Evolutionary conservation across 2,888 invertebrate genomes (phyloP), one percentile per base, ranked within the genome.

Genomic region (Lepidonotus clava): DNA sequence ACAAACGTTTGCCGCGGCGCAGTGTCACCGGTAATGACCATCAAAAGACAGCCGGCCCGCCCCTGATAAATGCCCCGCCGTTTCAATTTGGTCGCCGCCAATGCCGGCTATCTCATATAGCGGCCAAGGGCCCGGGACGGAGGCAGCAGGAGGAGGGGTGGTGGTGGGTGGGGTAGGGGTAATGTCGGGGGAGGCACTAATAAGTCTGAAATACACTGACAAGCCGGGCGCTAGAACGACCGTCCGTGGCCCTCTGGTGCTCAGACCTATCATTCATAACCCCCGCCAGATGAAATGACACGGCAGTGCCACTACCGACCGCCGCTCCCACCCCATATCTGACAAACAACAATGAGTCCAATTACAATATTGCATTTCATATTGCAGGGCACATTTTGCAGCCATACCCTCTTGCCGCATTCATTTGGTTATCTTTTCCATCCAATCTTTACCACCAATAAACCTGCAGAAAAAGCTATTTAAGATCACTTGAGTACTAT

Each of bases 1-100:
- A 71, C 5, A 71, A 71, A 38, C 34, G 71, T 2, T 4, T 4
- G 71, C 0, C n/a, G 71, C 38, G 1, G 11, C 1, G 38, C 14
- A 6, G 1, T 71, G 71, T 71, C 38, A 18, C 71, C 0, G 38
- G 38, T 71, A 71, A 71, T 71, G 71, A 71, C 71, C 36, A 71
- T 71, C 71, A 71, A 38, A 71, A n/a, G n/a, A 34, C 34, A n/a
- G 14, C 71, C 4, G 71, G 11, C 71, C 4, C 8, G 32, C n/a
- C 66, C 66, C 21, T 34, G 66, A 34, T 34, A 14, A 71, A 71
- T 34, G 34, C 71, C 34, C 24, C 71, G 14, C 6, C 71, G n/a
- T 71, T 71, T 71, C 71, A 36, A 71, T 36, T 71, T 71, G 71
- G 56, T 14, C 24, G 11, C 24, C 71, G 36, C 8, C 34, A n/a